Evolutionary conservation across 2,888 invertebrate genomes (phyloP).

Genomic region (Stenodera caucasica): DNA sequence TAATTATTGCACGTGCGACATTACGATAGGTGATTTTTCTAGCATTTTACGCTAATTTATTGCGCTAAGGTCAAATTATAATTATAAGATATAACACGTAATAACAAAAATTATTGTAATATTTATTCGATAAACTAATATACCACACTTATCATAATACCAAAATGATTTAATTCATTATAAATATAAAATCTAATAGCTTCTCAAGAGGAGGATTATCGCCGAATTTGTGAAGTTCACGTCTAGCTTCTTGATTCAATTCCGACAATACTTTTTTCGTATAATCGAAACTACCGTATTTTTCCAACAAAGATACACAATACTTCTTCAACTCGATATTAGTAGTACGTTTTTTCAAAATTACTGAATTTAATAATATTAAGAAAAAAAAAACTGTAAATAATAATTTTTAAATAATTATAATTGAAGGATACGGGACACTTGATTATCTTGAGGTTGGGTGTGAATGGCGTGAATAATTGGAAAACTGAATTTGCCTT

Average conservation of each 20-base stretch:
- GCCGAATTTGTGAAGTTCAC: slow-evolving; percentile 76
- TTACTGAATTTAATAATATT: slow-evolving; percentile 63
- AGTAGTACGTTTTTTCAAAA: slow-evolving; percentile 85
- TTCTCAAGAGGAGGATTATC: slow-evolving; percentile 79
- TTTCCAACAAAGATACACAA: slow-evolving; percentile 83
- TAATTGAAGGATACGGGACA: slow-evolving; percentile 75
- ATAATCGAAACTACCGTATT: slow-evolving; percentile 87
- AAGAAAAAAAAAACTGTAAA: slow-evolving; percentile 35
- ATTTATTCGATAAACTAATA: too few relatives aligned
- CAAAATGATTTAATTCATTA: slow-evolving; percentile 22
- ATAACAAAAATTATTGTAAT: too few relatives aligned
- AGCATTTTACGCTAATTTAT: too few relatives aligned
- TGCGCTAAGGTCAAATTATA: too few relatives aligned
- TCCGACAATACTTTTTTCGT: slow-evolving; percentile 74
- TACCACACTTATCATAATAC: too few relatives aligned
- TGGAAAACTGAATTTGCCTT: slow-evolving; percentile 98
- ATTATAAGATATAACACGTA: too few relatives aligned
- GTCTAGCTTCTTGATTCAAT: slow-evolving; percentile 72
- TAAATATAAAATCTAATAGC: slow-evolving; percentile 62
- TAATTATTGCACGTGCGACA: too few relatives aligned
- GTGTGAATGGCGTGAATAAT: slow-evolving; percentile 89
- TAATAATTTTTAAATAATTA: neutral
- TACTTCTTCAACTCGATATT: slow-evolving; percentile 92
- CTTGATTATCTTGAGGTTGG: slow-evolving; percentile 77
- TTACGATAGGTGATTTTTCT: too few relatives aligned